A percentile compares a stretch with the other conserved stretches of the same genome.
These are phyloP conservation scores for Euglossa dilemma DNA, from an alignment of 1,140 invertebrate genomes.

Conservation along the genomic window DNA sequence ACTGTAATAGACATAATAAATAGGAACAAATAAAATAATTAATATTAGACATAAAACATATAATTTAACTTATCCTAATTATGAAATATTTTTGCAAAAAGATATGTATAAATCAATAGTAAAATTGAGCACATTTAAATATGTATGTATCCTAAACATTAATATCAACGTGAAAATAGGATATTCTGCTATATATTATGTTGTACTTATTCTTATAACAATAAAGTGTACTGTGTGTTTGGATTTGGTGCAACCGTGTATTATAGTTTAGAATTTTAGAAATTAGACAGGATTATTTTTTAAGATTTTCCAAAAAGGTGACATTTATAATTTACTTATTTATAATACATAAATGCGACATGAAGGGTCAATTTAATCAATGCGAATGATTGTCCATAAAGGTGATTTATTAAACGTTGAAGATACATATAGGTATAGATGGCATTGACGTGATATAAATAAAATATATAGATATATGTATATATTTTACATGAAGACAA, in stretches of 20 bases:
- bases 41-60: neutral
- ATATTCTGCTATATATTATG: no score
- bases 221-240: no score
- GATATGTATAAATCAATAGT: neutral
- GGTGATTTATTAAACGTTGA: conserved; percentile 54
- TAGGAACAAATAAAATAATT: conserved; percentile 14
- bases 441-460: conserved; percentile 48
- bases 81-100: neutral
- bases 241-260: no score
- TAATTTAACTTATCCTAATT: neutral
- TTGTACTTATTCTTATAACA: no score
- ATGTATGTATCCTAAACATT: no score
- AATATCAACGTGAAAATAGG: no score
- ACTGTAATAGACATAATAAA: conserved; percentile 4
- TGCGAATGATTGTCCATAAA: neutral
- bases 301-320: no score
- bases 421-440: conserved; percentile 46
- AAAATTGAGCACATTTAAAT: no score
- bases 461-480: conserved; percentile 52
- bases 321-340: no score
- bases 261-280: no score
- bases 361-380: neutral
- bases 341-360: neutral
- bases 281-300: no score
- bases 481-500: conserved; percentile 52